Evolutionary conservation across 2,113 vertebrate species (phyloP).

Genomic region (Amblyopsis rosae): DNA sequence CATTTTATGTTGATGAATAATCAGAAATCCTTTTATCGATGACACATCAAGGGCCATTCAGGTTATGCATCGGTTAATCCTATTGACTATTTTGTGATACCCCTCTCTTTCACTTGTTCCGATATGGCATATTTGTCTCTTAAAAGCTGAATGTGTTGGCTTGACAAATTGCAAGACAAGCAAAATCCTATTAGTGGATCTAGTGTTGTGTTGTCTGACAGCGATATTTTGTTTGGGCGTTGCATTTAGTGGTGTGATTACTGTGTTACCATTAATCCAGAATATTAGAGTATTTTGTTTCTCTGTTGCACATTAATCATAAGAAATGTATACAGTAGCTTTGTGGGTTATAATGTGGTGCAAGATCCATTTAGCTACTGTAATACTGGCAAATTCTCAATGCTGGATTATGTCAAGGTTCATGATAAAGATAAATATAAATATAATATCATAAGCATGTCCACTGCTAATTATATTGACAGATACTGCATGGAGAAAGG

Average conservation of each 20-base stretch:
- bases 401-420: background rate
- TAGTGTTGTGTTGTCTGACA: constrained; percentile 59
- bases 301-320: constrained; percentile 52
- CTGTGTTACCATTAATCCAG: constrained; percentile 69
- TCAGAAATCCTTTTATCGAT: constrained; percentile 80
- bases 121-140: constrained; percentile 73
- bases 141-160: constrained; percentile 73
- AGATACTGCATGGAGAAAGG: background rate
- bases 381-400: constrained; percentile 20
- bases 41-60: constrained; percentile 77
- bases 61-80: constrained; percentile 76
- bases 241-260: constrained; percentile 56
- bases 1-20: constrained; percentile 75
- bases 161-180: constrained; percentile 71
- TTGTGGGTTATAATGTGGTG: constrained; percentile 47
- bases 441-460: background rate
- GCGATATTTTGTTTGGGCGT: constrained; percentile 67
- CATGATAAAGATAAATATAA: background rate
- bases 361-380: constrained; percentile 43
- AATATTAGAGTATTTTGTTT: constrained; percentile 53
- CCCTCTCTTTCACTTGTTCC: constrained; percentile 63
- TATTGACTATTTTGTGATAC: constrained; percentile 74
- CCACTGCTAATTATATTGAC: background rate
- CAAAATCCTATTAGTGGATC: constrained; percentile 73
- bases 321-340: constrained; percentile 32